phyloP scores from a whole-genome alignment of 2,113 vertebrate genomes.

The Apistogramma diplotaenia region DNA sequence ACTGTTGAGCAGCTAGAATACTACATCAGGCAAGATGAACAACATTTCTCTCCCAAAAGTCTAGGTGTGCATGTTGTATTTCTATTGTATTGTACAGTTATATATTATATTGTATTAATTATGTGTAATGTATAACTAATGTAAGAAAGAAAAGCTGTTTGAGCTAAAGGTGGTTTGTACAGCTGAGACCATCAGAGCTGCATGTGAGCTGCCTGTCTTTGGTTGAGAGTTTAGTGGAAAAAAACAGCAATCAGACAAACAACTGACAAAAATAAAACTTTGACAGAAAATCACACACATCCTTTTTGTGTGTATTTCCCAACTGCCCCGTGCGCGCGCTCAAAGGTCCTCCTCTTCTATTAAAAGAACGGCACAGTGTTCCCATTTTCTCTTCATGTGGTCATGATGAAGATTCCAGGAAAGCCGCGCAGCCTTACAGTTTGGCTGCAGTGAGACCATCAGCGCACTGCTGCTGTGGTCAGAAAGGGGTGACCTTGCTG shows the following conservation, averaged over 20 bases:
- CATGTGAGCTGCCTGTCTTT: background rate
- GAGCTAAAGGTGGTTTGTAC: background rate
- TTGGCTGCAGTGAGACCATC: conserved; percentile 68
- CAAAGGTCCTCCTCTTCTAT: conserved; percentile 55
- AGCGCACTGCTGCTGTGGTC: conserved; percentile 71
- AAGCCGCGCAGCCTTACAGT: conserved; percentile 57
- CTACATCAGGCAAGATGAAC: background rate
- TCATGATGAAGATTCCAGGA: conserved; percentile 66
- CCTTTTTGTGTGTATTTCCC: background rate
- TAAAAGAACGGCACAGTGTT: conserved; percentile 58
- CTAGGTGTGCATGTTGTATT: background rate
- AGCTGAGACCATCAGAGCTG: background rate
- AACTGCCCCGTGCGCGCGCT: background rate
- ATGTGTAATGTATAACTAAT: background rate
- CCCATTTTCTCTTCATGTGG: conserved; percentile 71
- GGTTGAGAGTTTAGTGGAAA: background rate
- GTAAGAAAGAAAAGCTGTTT: background rate
- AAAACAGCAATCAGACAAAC: conserved; percentile 13
- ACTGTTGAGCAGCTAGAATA: background rate
- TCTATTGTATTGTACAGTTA: background rate
- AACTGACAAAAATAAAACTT: background rate
- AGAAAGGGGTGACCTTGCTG: conserved; percentile 69
- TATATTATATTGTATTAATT: background rate
- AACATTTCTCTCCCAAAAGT: background rate
- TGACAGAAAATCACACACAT: background rate